These are phyloP conservation scores for Octodon degus DNA, from an alignment of 2,113 vertebrate genomes.

Conservation along the genomic window DNA sequence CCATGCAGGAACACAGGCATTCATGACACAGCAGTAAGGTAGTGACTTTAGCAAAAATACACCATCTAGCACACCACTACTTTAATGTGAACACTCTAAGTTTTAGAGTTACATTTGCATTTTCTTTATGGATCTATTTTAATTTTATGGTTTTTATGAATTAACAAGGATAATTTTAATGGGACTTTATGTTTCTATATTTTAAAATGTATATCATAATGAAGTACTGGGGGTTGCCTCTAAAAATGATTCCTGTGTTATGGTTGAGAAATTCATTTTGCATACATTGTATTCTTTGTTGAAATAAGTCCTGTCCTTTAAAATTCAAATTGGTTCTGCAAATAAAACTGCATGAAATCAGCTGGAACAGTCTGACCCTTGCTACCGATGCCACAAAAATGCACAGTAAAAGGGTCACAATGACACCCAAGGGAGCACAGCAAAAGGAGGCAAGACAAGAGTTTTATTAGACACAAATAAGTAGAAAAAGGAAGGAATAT, in stretches of 20 bases:
- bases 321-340: constrained; percentile 25
- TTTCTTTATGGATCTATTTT: constrained; percentile 31
- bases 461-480: background rate
- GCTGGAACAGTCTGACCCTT: background rate
- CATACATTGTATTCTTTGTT: background rate
- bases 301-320: constrained; percentile 32
- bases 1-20: background rate
- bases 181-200: constrained; percentile 19
- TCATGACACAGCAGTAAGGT: background rate
- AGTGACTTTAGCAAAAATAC: background rate
- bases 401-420: background rate
- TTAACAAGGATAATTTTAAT: constrained; percentile 25
- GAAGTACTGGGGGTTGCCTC: constrained; percentile 32
- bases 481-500: background rate
- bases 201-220: constrained; percentile 44
- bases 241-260: constrained; percentile 23
- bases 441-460: background rate
- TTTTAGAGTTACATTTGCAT: constrained; percentile 34
- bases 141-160: background rate
- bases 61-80: background rate
- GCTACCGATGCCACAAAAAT: background rate
- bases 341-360: constrained; percentile 24
- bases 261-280: constrained; percentile 21
- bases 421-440: background rate
- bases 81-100: background rate